Conservation (phyloP, 2,113 vertebrate species). For the Balaeniceps rex region DNA sequence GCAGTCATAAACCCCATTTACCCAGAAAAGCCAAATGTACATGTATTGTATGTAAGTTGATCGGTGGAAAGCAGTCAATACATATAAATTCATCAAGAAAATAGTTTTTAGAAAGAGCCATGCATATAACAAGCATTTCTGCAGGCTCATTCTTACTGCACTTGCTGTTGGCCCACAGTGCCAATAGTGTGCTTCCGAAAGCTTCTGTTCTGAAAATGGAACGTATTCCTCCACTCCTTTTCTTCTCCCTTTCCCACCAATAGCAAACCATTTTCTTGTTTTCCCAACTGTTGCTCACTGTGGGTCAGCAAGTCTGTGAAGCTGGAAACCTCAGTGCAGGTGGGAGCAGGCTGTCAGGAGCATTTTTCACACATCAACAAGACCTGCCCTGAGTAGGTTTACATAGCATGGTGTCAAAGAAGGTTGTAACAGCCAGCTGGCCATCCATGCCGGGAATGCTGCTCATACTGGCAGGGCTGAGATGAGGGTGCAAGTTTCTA, state of each 20-base stretch:
- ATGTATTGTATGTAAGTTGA: background rate
- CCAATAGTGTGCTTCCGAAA: background rate
- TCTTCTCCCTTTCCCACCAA: background rate
- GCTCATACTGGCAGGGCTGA: constrained; percentile 1
- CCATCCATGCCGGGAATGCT: background rate
- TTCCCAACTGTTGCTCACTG: background rate
- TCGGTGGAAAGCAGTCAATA: background rate
- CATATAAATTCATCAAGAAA: background rate
- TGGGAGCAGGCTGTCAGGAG: constrained; percentile 4
- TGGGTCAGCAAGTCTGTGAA: background rate
- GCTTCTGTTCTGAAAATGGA: background rate
- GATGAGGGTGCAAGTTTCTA: background rate
- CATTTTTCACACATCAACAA: constrained; percentile 47
- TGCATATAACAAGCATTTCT: background rate
- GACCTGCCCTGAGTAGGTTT: constrained; percentile 41
- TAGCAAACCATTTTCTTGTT: background rate
- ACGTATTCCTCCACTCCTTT: background rate
- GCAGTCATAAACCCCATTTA: background rate
- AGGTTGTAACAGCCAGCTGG: constrained; percentile 20
- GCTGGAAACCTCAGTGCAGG: background rate
- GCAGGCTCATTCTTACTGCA: background rate
- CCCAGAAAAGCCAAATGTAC: background rate
- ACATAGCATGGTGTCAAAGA: constrained; percentile 1
- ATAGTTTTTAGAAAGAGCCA: background rate
- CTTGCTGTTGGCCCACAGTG: background rate